Conservation (phyloP, 1,140 invertebrate genomes). For the Papilio machaon region DNA sequence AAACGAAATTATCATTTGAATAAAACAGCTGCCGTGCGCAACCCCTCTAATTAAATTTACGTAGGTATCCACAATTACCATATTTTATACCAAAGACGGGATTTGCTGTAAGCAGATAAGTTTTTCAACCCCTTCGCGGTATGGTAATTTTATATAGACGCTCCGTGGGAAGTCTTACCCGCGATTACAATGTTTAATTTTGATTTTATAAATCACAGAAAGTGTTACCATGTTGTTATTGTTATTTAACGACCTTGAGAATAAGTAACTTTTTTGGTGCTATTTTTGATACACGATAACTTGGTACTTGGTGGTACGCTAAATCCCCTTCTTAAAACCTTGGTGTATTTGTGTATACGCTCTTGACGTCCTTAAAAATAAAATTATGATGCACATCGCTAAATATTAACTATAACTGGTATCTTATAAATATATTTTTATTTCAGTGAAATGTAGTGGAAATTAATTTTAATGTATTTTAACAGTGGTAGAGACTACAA, state of each 20-base stretch:
- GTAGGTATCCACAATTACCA: slow-evolving; percentile 58
- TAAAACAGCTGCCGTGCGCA: slow-evolving; percentile 54
- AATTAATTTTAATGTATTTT: no score
- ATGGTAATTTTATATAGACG: slow-evolving; percentile 65
- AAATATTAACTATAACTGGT: no score
- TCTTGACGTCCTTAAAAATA: no score
- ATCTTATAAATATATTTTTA: no score
- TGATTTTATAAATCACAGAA: slow-evolving; percentile 43
- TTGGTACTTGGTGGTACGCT: neutral
- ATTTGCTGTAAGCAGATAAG: slow-evolving; percentile 47
- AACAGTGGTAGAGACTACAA: no score
- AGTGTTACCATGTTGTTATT: slow-evolving; percentile 26
- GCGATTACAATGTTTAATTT: slow-evolving; percentile 63
- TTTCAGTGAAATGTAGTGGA: no score
- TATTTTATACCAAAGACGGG: slow-evolving; percentile 58
- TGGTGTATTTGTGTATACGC: no score
- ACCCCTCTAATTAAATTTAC: slow-evolving; percentile 63
- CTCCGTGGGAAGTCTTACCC: slow-evolving; percentile 54
- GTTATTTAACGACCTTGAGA: neutral
- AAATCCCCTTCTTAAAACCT: no score
- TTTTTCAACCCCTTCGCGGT: slow-evolving; percentile 56
- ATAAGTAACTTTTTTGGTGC: neutral
- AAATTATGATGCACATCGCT: no score
- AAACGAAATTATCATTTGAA: slow-evolving; percentile 67
- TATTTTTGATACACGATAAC: neutral